Percentiles rank a stretch among this genome's conserved stretches.
Conservation (phyloP, 2,888 invertebrate genomes). For the Zaprionus obscuricornis region DNA sequence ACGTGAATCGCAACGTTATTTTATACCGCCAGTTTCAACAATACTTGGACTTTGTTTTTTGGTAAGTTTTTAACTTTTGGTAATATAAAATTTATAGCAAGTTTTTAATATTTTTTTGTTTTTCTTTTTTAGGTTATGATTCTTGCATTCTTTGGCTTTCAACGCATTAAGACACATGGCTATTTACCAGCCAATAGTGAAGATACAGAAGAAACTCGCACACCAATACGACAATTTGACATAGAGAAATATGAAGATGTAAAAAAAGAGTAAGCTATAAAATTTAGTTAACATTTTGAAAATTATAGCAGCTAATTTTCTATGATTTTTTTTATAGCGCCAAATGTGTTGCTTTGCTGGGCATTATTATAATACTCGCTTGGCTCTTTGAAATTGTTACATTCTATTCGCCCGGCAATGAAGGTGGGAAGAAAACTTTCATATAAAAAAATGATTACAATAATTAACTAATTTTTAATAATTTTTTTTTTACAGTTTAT, state of each 20-base stretch:
- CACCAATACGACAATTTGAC: slow-evolving; percentile 48
- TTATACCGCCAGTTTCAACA: slow-evolving; percentile 82
- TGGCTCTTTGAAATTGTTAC: slow-evolving; percentile 90
- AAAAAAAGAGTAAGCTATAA: slow-evolving; percentile 79
- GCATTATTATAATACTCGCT: slow-evolving; percentile 88
- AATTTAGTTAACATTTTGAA: neutral
- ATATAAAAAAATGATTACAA: neutral
- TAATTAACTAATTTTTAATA: neutral
- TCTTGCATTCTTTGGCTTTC: slow-evolving; percentile 81
- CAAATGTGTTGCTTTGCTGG: slow-evolving; percentile 84
- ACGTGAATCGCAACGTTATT: slow-evolving; percentile 82
- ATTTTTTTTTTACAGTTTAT: slow-evolving; percentile 38
- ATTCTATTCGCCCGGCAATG: slow-evolving; percentile 82
- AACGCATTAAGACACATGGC: slow-evolving; percentile 65
- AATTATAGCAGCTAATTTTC: neutral
- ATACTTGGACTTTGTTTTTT: slow-evolving; percentile 75
- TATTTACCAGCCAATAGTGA: slow-evolving; percentile 41
- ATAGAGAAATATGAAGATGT: slow-evolving; percentile 77
- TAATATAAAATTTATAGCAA: neutral
- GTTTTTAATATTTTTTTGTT: neutral
- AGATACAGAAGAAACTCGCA: slow-evolving; percentile 7
- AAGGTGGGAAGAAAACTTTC: slow-evolving; percentile 36
- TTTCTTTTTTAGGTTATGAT: slow-evolving; percentile 67
- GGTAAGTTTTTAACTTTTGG: slow-evolving; percentile 36
- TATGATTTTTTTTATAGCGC: slow-evolving; percentile 65